These are phyloP conservation scores for Corticium candelabrum DNA, from an alignment of 37 sponge, comb jelly and placozoan species.

Conservation along the genomic window DNA sequence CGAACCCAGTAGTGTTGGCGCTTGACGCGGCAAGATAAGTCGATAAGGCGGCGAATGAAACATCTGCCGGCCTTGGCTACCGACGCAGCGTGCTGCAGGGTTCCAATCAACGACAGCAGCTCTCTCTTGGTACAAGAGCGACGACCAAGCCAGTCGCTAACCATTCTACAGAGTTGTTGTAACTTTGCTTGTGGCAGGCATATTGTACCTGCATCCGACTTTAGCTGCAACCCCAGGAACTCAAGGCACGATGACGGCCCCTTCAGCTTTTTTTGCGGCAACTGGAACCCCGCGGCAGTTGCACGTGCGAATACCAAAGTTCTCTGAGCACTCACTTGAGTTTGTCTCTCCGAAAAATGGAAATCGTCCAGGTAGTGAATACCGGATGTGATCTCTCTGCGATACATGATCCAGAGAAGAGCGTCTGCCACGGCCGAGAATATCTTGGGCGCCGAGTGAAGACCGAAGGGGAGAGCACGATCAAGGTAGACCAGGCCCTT, in stretches of 20 bases:
- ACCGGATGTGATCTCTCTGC: neutral
- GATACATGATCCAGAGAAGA: slow-evolving; percentile 9
- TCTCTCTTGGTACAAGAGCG: slow-evolving; percentile 7
- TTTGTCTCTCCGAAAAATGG: too few species aligned
- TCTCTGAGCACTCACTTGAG: too few species aligned
- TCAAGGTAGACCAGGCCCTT: slow-evolving; percentile 21
- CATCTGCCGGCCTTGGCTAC: slow-evolving; percentile 5
- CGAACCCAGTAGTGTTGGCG: neutral
- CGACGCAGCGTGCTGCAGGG: slow-evolving; percentile 1
- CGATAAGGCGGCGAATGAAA: slow-evolving; percentile 13
- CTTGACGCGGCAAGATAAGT: neutral
- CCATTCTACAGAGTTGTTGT: neutral
- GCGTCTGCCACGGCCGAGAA: slow-evolving; percentile 22
- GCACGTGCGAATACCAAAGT: too few species aligned
- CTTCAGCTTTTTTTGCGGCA: slow-evolving; percentile 11
- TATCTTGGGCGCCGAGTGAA: slow-evolving; percentile 11
- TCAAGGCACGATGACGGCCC: neutral
- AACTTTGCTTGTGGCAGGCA: slow-evolving; percentile 18
- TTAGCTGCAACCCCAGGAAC: slow-evolving; percentile 12
- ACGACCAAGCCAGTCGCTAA: neutral
- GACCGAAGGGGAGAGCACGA: slow-evolving; percentile 14
- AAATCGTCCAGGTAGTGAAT: slow-evolving; percentile 21
- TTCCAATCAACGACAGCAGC: slow-evolving; percentile 13
- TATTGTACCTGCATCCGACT: neutral
- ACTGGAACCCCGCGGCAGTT: too few species aligned